phyloP scores from a whole-genome alignment of 2,888 invertebrate species.

The Ectropis crepuscularia region DNA sequence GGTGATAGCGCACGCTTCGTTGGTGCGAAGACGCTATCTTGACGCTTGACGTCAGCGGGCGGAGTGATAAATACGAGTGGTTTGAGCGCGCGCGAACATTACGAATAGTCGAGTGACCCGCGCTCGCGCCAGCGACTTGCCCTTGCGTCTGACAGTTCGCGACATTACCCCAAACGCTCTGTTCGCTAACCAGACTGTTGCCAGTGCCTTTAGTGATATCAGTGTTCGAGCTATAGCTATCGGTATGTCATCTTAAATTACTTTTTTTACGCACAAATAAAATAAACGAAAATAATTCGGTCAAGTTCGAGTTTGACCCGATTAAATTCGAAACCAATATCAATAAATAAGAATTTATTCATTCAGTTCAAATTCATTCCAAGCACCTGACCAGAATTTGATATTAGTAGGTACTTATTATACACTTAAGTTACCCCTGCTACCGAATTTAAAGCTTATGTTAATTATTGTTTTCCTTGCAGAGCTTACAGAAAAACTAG shows the following conservation, averaged over 20 bases:
- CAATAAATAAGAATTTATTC: no score
- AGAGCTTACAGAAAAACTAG: no score
- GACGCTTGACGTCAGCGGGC: conserved; percentile 67
- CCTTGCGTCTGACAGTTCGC: conserved; percentile 61
- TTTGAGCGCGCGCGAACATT: conserved; percentile 75
- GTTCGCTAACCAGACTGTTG: conserved; percentile 40
- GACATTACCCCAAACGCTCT: conserved; percentile 39
- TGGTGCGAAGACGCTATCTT: conserved; percentile 58
- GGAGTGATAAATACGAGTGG: conserved; percentile 70
- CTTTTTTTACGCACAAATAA: not conserved
- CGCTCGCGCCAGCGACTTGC: conserved; percentile 49
- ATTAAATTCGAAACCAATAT: no score
- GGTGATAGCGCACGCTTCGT: conserved; percentile 43
- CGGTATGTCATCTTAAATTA: conserved; percentile 55
- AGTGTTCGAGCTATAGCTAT: conserved; percentile 53
- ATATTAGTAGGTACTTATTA: no score
- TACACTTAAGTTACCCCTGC: no score
- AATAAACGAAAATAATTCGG: no score
- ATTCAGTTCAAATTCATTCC: no score
- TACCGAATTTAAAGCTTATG: no score
- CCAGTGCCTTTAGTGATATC: conserved; percentile 64
- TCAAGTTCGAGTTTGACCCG: no score
- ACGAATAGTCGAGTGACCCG: conserved; percentile 66
- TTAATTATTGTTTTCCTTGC: no score
- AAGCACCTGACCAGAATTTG: no score